Evolutionary conservation across 1,140 invertebrate genomes (phyloP).

Genomic region (Papilio polytes): DNA sequence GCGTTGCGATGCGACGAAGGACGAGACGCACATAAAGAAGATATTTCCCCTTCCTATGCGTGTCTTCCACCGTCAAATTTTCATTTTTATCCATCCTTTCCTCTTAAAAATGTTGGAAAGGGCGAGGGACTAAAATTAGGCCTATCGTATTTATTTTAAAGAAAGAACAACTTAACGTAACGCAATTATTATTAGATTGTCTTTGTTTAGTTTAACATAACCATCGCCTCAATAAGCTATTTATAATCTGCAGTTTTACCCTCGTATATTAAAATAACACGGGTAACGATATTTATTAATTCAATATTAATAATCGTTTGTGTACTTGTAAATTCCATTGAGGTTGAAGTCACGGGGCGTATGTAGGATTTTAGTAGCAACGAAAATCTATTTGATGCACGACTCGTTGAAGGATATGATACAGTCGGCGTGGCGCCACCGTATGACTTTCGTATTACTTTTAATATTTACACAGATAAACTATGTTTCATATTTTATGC

Average conservation of each 20-base stretch:
- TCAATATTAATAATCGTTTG: slow-evolving; percentile 17
- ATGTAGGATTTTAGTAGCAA: slow-evolving; percentile 17
- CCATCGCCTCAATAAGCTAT: not conserved
- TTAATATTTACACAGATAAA: slow-evolving; percentile 26
- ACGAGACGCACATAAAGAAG: too few species aligned
- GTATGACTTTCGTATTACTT: slow-evolving; percentile 21
- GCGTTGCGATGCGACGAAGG: too few species aligned
- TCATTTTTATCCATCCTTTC: too few species aligned
- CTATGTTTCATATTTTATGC: not conserved
- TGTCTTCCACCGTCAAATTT: too few species aligned
- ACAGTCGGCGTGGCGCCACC: slow-evolving; percentile 15
- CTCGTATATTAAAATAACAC: not conserved
- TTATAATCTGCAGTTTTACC: not conserved
- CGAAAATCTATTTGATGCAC: slow-evolving; percentile 3
- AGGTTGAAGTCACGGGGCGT: not conserved
- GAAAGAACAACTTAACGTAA: not conserved
- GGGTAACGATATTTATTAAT: slow-evolving; percentile 12
- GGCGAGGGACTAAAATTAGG: too few species aligned
- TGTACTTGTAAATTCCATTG: slow-evolving; percentile 23
- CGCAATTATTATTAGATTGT: not conserved
- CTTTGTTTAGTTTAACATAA: slow-evolving; percentile 7
- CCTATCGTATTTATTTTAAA: too few species aligned
- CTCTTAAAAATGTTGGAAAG: too few species aligned
- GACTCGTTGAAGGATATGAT: slow-evolving; percentile 9
- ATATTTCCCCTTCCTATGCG: too few species aligned